Conservation (phyloP, 2,888 invertebrate genomes). For the Rhamnusium bicolor region DNA sequence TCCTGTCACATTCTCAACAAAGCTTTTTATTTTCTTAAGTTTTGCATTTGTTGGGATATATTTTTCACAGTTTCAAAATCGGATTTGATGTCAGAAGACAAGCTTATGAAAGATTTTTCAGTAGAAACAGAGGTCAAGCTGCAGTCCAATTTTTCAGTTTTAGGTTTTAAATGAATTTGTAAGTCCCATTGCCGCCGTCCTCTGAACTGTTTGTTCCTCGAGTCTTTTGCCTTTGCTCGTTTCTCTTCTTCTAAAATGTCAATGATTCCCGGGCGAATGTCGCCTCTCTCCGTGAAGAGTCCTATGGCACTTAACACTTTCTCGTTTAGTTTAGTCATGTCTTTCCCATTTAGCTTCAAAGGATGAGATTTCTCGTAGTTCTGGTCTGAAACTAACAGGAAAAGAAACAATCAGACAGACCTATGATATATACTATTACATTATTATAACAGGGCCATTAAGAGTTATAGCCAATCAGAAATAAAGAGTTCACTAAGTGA, state of each 20-base stretch:
- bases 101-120: slow-evolving; percentile 39
- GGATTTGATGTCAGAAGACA: slow-evolving; percentile 33
- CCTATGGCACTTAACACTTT: slow-evolving; percentile 51
- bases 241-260: slow-evolving; percentile 50
- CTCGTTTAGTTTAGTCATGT: slow-evolving; percentile 45
- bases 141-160: slow-evolving; percentile 18
- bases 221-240: slow-evolving; percentile 39
- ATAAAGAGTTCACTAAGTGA: no score
- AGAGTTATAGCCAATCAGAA: no score
- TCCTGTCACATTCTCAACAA: background rate
- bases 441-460: no score
- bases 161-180: slow-evolving; percentile 46
- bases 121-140: slow-evolving; percentile 29
- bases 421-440: no score
- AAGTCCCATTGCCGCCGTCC: slow-evolving; percentile 50
- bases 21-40: background rate
- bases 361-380: slow-evolving; percentile 40
- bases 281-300: slow-evolving; percentile 52
- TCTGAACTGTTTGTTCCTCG: slow-evolving; percentile 51
- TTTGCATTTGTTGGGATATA: slow-evolving; percentile 3
- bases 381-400: background rate
- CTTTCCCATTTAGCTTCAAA: slow-evolving; percentile 49
- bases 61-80: slow-evolving; percentile 32
- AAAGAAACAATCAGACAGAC: no score
- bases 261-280: slow-evolving; percentile 51